Evolutionary conservation across 2,113 vertebrate species (phyloP), one percentile per base, ranked within the genome.

Genomic region (Zootoca vivipara): DNA sequence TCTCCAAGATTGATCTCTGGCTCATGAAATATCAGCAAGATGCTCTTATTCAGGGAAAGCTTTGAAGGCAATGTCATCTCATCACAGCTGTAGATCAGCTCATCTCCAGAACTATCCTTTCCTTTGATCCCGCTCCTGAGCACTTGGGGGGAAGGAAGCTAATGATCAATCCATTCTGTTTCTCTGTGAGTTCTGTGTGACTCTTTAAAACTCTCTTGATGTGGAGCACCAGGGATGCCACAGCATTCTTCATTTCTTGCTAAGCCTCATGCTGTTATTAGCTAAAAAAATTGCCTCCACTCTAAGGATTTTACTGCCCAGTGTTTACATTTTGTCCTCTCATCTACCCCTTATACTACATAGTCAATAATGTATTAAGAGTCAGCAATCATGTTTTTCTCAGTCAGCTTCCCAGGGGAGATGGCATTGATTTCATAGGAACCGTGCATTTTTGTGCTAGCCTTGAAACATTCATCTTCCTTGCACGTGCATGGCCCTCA

Each of bases 1-100:
- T 91, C 86, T 22, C 87, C 89, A 82, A 90, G 86, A 92, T 88
- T 89, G 89, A 95, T 93, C 92, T 92, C 0, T 1, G 90, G 89
- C 89, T 91, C 89, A 89, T 89, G 42, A 0, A 0, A 77, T 75
- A 91, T 78, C 67, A 65, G 40, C 88, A 89, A 35, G 42, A 89
- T 9, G 42, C 33, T 86, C 78, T 85, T 92, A 62, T 10, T 0
- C 20, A 52, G 56, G 28, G 42, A 67, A 40, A 85, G 85, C 64
- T 78, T 91, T 69, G 84, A 62, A 90, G 79, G 91, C 88, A 65
- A 33, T 87, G 88, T 95, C 90, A 85, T 18, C 46, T 93, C 83
- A 75, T 95, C 90, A 93, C 5, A 46, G 64, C 86, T 94, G 92
- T 64, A 75, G 88, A 91, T 89, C 22, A 3, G 62, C 89, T 91